Evolutionary conservation across 2,888 invertebrate genomes (phyloP), one percentile per base, ranked within the genome.

Genomic region (Bedellia somnulentella): DNA sequence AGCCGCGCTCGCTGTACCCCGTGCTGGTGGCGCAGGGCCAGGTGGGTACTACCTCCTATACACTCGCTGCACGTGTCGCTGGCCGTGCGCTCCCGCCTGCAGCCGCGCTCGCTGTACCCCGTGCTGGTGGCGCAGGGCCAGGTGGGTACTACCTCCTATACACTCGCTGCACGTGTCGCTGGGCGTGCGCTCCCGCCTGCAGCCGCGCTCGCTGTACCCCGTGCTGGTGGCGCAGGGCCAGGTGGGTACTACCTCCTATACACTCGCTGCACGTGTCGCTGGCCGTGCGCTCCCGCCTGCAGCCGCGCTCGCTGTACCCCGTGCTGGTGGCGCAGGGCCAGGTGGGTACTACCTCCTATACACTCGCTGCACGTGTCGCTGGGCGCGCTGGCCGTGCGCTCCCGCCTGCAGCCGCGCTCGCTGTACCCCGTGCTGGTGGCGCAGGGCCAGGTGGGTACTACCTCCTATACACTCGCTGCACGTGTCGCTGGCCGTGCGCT

Each of bases 191-290:
- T 93, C 94, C n/a, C 79, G 94, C 35, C 86, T 85, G 17, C 82
- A 83, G n/a, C 90, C 94, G 12, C 87, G 89, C 62, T 81, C 85
- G 46, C 82, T 94, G 51, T 93, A 93, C 68, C 91, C 91, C 0
- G 83, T 87, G 44, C 77, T 94, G 33, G 82, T 93, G 21, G 88
- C 89, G 37, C 93, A 15, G 11, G 16, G 27, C n/a, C n/a, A n/a
- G n/a, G n/a, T n/a, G n/a, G n/a, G 33, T 35, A 14, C 26, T 58
- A 3, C 85, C 87, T 40, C 84, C 86, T 38, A 78, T 93, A 18
- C 93, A 94, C 64, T 86, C 89, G 51, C 76, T 95, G 41, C 75
- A 80, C 15, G 18, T 42, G 27, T 52, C n/a, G n/a, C n/a, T n/a
- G n/a, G n/a, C n/a, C n/a, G n/a, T n/a, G n/a, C n/a, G n/a, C n/a